Evolutionary conservation across 2,797 vertebrate species (phyloP), one percentile per base, ranked within the genome.

Genomic region (Picus viridis): DNA sequence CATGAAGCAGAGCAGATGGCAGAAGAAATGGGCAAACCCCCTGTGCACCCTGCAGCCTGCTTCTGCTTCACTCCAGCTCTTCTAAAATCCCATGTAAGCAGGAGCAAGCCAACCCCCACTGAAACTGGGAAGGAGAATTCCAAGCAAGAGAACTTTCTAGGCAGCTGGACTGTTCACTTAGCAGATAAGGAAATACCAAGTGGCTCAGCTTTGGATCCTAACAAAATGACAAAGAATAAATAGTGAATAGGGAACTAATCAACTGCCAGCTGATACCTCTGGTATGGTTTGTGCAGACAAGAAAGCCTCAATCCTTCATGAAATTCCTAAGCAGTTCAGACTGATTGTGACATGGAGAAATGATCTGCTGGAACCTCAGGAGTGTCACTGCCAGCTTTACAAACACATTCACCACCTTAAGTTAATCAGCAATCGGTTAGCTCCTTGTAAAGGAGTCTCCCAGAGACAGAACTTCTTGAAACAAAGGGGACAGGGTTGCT

Each of bases 181-280:
- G 7, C 53, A 63, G 89, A 88, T 76, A 68, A 91, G 80, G 22
- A 47, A 82, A 53, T 16, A 24, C 4, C 58, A 90, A 91, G 61
- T 57, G 92, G 24, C 71, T 86, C 53, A 36, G 80, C 71, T 73
- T 57, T 58, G 71, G 73, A 26, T 76, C 83, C 89, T 83, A 80
- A 67, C 56, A 81, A 58, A 83, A 94, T 29, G 80, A 78, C 77
- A 63, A 69, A 56, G 86, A 57, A 65, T 90, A 91, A 94, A 82
- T 76, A 61, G 49, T 64, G 71, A 76, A 26, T 32, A 43, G 57
- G 59, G 75, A 73, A 67, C 89, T 85, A 83, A 94, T 89, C 82
- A 81, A 4, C 76, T 94, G 89, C 82, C 91, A 88, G 85, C 85
- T 88, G 91, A 92, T 72, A 78, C 70, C 64, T 91, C 65, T 51